Base-by-base conservation (phyloP, 1,140 invertebrate genomes). In the Platyscapa corneri region DNA sequence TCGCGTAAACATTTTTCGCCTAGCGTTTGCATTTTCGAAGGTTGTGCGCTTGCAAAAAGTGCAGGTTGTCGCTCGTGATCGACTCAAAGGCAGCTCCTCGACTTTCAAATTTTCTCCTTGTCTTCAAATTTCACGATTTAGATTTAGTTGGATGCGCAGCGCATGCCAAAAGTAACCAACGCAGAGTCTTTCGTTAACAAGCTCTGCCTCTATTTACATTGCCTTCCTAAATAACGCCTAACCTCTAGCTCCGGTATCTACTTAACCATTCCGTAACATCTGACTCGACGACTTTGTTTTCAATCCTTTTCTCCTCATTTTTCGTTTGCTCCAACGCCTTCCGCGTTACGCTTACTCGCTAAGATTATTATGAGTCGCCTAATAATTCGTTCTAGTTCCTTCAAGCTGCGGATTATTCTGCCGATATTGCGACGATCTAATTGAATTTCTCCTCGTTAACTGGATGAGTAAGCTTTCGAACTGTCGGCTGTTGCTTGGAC, bases 141-240 rank as follows among this genome's bases (percentile, higher is more conserved):
- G 10, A 75, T 74, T 30, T 34, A n/a, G n/a, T n/a, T n/a, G n/a
- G n/a, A n/a, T n/a, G n/a, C n/a, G 39, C n/a, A 70, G 10, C 80
- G 74, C 77, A 83, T 74, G 79, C 76, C 37, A n/a, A n/a, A n/a
- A n/a, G 27, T 80, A 49, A 30, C 37, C 34, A n/a, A 27, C 16
- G 64, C 32, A 84, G 83, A 70, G 60, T 82, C 32, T 46, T 77
- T 76, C 23, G 65, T 81, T 46, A 87, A 83, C 85, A 87, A 89
- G 86, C 82, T 88, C 87, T 85, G 30, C 53, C 75, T 64, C 37
- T 89, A 87, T 88, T 70, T 88, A 90, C 84, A 89, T 87, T 70
- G 70, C 23, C 27, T 34, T 49, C 60, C 53, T 84, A 81, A 23
- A 79, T 53, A 60, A 84, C 42, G 39, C 30, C 77, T 32, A 78